Percentiles rank a stretch among this genome's conserved stretches.
Conservation (phyloP, 2,888 invertebrate species). For the Tuta absoluta region DNA sequence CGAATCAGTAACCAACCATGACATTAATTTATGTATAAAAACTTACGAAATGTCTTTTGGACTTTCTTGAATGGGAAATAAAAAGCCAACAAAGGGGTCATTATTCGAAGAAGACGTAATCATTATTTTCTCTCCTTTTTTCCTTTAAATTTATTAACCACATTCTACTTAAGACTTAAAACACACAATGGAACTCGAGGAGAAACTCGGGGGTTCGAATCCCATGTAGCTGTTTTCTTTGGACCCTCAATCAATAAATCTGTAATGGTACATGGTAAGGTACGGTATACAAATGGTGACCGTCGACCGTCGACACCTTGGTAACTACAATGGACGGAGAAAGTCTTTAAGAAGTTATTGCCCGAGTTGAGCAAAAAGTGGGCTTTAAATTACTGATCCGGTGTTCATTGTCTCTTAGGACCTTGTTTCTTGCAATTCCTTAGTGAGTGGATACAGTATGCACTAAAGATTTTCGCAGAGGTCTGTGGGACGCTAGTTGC, state of each 20-base stretch:
- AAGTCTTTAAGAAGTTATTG: conserved; percentile 62
- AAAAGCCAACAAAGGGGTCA: conserved; percentile 2
- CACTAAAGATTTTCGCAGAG: not conserved
- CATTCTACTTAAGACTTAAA: conserved; percentile 14
- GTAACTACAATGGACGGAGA: conserved; percentile 75
- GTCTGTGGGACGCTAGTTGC: not conserved
- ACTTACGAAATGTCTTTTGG: conserved; percentile 4
- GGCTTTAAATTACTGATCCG: conserved; percentile 39
- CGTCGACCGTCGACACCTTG: conserved; percentile 57
- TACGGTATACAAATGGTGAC: conserved; percentile 24
- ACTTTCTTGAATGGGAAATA: conserved; percentile 6
- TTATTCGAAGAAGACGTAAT: conserved; percentile 16
- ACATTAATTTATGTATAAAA: conserved; percentile 9
- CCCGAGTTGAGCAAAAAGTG: conserved; percentile 45
- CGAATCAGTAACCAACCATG: not conserved
- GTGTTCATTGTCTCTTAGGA: conserved; percentile 20
- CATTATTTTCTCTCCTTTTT: conserved; percentile 14
- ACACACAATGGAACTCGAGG: not conserved
- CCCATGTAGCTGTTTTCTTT: conserved; percentile 62
- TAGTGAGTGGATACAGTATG: not conserved
- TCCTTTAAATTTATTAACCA: conserved; percentile 17
- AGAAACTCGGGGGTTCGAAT: conserved; percentile 57
- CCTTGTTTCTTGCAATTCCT: conserved; percentile 8
- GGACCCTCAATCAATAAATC: conserved; percentile 70
- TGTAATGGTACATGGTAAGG: conserved; percentile 16